Evolutionary conservation across 1,140 invertebrate species (phyloP).

Genomic region (Capitella teleta): DNA sequence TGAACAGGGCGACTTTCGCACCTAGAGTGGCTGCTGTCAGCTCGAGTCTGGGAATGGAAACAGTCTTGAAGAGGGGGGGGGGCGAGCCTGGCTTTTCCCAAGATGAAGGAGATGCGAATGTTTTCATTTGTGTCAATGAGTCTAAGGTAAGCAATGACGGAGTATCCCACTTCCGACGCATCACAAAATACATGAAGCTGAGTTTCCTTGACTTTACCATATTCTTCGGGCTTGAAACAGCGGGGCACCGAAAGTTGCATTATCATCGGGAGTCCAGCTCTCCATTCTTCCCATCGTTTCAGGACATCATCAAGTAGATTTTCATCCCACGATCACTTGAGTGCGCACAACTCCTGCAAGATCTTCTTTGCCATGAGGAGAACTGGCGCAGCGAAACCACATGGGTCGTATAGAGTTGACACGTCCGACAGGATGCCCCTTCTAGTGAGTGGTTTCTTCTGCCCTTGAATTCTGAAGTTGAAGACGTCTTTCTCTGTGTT

Average conservation of each 20-base stretch:
- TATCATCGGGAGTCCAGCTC: background rate
- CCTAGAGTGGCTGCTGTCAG: slow-evolving; percentile 13
- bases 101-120: slow-evolving; percentile 1
- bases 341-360: background rate
- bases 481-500: slow-evolving; percentile 18
- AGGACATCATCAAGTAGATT: background rate
- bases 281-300: slow-evolving; percentile 1
- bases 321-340: background rate
- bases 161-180: slow-evolving; percentile 9
- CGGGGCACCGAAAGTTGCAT: background rate
- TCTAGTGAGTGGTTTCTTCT: slow-evolving; percentile 13
- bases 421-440: slow-evolving; percentile 17
- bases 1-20: no score
- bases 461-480: slow-evolving; percentile 13
- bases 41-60: slow-evolving; percentile 6
- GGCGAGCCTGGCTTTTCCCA: slow-evolving; percentile 14
- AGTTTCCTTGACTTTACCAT: background rate
- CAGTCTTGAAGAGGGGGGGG: no score
- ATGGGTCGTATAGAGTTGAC: slow-evolving; percentile 19
- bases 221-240: background rate
- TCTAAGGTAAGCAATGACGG: slow-evolving; percentile 9
- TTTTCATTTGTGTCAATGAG: slow-evolving; percentile 1
- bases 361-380: slow-evolving; percentile 17
- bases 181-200: slow-evolving; percentile 14
- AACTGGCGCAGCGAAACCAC: slow-evolving; percentile 17